Conservation (phyloP, 2,113 vertebrate species). For the Ageneiosus marmoratus region DNA sequence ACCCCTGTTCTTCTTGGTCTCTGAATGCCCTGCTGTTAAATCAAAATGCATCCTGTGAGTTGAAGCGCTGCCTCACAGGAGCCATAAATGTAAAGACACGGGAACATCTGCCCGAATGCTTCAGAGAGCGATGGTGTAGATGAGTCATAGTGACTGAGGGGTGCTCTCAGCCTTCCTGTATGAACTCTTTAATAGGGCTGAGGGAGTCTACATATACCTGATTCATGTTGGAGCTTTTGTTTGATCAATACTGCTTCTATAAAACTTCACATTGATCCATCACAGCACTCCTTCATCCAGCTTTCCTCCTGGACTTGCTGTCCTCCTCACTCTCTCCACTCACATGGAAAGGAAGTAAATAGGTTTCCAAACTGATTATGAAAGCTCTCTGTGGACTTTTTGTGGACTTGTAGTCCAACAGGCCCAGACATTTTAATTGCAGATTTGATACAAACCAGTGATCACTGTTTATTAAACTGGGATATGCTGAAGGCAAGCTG, state of each 20-base stretch:
- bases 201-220: constrained; percentile 54
- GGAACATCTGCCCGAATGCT: neutral
- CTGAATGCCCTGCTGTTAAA: constrained; percentile 1
- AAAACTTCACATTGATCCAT: constrained; percentile 67
- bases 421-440: neutral
- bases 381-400: neutral
- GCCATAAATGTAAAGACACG: constrained; percentile 20
- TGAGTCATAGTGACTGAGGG: constrained; percentile 31
- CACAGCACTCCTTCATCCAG: constrained; percentile 56
- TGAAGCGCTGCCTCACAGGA: neutral
- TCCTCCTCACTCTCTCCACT: neutral
- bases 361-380: neutral
- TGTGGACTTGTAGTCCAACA: neutral
- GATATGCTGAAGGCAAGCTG: neutral
- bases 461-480: constrained; percentile 18
- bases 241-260: constrained; percentile 68
- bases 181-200: constrained; percentile 35
- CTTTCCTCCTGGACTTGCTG: constrained; percentile 30
- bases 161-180: constrained; percentile 23
- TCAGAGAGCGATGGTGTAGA: constrained; percentile 11
- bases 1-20: neutral
- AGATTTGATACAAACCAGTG: constrained; percentile 21
- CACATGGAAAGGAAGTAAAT: neutral
- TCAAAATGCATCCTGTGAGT: neutral
- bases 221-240: constrained; percentile 68